A percentile compares a stretch with the other conserved stretches of the same genome.
These are phyloP conservation scores for Syngnathus acus DNA, from an alignment of 2,797 vertebrate genomes.

Conservation along the genomic window DNA sequence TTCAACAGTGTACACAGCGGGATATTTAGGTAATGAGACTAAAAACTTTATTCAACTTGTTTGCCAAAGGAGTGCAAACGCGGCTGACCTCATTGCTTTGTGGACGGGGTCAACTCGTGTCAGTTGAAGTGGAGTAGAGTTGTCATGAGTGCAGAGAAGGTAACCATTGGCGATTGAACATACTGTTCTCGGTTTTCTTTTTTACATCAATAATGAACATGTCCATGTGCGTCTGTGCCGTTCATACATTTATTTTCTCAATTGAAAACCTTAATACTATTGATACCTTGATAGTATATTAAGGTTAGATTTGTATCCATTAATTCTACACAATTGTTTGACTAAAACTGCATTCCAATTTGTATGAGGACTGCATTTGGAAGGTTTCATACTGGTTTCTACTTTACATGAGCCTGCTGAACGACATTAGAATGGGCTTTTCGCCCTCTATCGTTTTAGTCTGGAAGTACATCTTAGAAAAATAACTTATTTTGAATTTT, in stretches of 20 bases:
- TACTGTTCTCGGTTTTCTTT: neutral
- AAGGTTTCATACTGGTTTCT: neutral
- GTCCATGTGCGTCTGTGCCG: too few relatives aligned
- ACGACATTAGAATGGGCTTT: neutral
- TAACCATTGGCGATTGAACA: neutral
- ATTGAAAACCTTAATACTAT: neutral
- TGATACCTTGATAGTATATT: neutral
- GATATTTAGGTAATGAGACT: neutral
- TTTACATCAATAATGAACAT: neutral
- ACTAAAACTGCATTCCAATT: neutral
- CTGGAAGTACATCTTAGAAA: neutral
- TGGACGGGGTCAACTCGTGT: neutral
- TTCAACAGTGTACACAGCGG: neutral
- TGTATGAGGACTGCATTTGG: neutral
- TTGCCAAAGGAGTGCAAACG: constrained; percentile 5
- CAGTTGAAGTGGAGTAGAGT: neutral
- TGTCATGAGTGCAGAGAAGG: neutral
- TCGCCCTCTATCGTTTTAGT: neutral
- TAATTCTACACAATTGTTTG: neutral
- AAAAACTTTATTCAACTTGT: neutral
- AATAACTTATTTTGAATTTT: neutral
- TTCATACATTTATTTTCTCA: neutral
- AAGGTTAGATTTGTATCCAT: neutral
- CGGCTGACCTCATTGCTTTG: constrained; percentile 1
- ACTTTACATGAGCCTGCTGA: neutral